Conservation (phyloP, 2,797 vertebrate genomes). For the Eulemur albifrons region DNA sequence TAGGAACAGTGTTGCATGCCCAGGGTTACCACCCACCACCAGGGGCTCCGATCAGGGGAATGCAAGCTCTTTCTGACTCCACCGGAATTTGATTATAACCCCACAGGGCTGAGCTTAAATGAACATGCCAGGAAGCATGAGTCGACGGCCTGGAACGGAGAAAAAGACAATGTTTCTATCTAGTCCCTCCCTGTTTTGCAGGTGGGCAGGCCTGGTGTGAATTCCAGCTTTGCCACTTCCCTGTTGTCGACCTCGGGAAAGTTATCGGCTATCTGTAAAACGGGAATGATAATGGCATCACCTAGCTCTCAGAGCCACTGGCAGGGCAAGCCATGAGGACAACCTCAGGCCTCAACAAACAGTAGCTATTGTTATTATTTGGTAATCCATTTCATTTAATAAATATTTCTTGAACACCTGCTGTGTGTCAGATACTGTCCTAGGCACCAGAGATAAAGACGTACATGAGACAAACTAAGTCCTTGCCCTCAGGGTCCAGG, state of each 20-base stretch:
- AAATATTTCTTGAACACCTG: background rate
- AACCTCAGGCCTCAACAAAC: background rate
- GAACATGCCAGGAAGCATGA: background rate
- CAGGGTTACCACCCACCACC: background rate
- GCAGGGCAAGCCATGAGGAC: background rate
- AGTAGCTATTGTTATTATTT: background rate
- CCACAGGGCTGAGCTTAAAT: background rate
- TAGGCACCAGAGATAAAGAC: background rate
- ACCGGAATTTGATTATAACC: conserved; percentile 44
- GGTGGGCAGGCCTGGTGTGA: background rate
- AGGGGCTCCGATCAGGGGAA: background rate
- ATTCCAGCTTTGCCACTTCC: background rate
- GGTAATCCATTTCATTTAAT: background rate
- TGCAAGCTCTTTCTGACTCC: background rate
- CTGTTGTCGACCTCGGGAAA: background rate
- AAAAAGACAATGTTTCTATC: background rate
- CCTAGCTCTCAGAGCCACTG: background rate
- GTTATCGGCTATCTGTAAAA: background rate
- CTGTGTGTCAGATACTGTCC: background rate
- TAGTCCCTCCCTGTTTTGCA: background rate
- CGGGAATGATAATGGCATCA: background rate
- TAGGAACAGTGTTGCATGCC: background rate
- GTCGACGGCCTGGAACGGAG: background rate
- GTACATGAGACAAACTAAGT: background rate
- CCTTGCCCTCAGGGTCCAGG: background rate